Evolutionary conservation across 1,140 invertebrate species (phyloP).

Genomic region (Listronotus bonariensis): DNA sequence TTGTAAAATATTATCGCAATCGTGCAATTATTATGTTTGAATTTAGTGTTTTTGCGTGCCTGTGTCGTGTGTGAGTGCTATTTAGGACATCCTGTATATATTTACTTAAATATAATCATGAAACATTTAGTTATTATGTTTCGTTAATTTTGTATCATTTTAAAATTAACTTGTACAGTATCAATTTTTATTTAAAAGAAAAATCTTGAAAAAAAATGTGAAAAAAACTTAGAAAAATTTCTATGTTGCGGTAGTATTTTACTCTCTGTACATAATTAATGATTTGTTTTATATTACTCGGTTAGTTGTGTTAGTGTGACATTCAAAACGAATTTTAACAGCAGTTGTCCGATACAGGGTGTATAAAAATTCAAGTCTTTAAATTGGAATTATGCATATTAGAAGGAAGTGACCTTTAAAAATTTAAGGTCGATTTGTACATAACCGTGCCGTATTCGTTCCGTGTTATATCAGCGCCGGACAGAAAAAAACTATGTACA

Average conservation of each 20-base stretch:
- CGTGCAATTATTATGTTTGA: constrained; percentile 43
- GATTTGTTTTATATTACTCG: constrained; percentile 24
- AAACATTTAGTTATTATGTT: constrained; percentile 1
- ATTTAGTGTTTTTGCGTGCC: constrained; percentile 21
- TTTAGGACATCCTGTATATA: constrained; percentile 4
- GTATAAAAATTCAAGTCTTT: no score
- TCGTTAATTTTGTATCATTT: constrained; percentile 17
- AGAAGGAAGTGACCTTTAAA: no score
- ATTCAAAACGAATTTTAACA: constrained; percentile 46
- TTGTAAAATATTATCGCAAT: constrained; percentile 52
- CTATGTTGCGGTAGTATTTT: constrained; percentile 49
- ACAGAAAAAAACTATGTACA: no score
- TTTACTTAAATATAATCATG: constrained; percentile 20
- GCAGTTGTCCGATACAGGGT: constrained; percentile 26
- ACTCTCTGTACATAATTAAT: constrained; percentile 33
- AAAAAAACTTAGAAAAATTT: constrained; percentile 8
- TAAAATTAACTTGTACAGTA: no score
- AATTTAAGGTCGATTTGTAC: no score
- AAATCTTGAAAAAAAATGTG: constrained; percentile 2
- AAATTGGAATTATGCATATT: no score
- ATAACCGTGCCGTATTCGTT: no score
- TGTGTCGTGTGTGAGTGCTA: constrained; percentile 15
- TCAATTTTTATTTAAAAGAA: constrained; percentile 4
- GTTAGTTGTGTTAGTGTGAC: constrained; percentile 12
- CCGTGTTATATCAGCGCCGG: no score